Evolutionary conservation across 2,113 vertebrate genomes (phyloP), one percentile per base, ranked within the genome.

Genomic region (Mesitornis unicolor): DNA sequence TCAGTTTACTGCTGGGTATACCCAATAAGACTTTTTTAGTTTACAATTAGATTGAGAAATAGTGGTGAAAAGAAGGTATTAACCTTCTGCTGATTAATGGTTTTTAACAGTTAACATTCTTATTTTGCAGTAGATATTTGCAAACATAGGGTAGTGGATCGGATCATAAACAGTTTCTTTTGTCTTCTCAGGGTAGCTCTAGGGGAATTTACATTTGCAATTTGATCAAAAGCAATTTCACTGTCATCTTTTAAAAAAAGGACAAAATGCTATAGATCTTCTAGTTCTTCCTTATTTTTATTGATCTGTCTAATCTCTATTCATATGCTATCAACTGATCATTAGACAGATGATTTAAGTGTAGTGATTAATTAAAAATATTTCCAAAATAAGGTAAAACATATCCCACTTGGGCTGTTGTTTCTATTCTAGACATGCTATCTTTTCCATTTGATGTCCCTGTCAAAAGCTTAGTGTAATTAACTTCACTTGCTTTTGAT

Each of bases 11-110:
- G 90, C 76, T 95, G 88, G 93, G 53, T 97, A 93, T 95, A 93
- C 53, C 70, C 96, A 96, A 93, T 95, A 97, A 97, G 97, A 96
- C n/a, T 97, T 96, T 97, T 96, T 88, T 91, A 94, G 91, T 97
- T 94, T 97, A 97, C 96, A 96, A 96, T 96, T 97, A 97, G 80
- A 96, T 81, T 61, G 89, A 97, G 80, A 95, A 95, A 93, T 88
- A 85, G 54, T 19, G 36, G 91, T 75, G 95, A 95, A 97, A 97
- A 96, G 54, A 95, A 70, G 60, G 31, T 91, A 92, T 97, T 97
- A 97, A 95, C 89, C 93, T 97, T 92, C 67, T 82, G 36, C 82
- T 92, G 95, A 90, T 97, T 89, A 95, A 89, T 78, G 31, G 87
- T 97, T 77, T 79, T 93, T 68, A 93, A 80, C 56, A 80, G 43